These are phyloP conservation scores for Bombyx mori DNA, from an alignment of 1,140 invertebrate species.

Conservation along the genomic window ASM3026992v2 NC_085125.1:11916501-11917000, in stretches of 20 bases:
- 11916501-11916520: too few relatives aligned
- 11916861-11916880: too few relatives aligned
- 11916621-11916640: constrained; percentile 63
- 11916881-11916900: too few relatives aligned
- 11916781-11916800: constrained; percentile 9
- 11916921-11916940: too few relatives aligned
- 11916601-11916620: constrained; percentile 54
- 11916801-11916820: background rate
- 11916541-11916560: constrained; percentile 37
- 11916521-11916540: too few relatives aligned
- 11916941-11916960: too few relatives aligned
- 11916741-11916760: constrained; percentile 49
- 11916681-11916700: constrained; percentile 60
- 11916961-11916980: too few relatives aligned
- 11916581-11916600: constrained; percentile 40
- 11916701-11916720: constrained; percentile 69
- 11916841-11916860: too few relatives aligned
- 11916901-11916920: too few relatives aligned
- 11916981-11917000: too few relatives aligned
- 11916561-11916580: constrained; percentile 40
- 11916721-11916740: constrained; percentile 72
- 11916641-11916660: constrained; percentile 70
- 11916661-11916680: constrained; percentile 64
- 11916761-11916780: constrained; percentile 39
- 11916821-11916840: too few relatives aligned